Base-by-base conservation (phyloP, 92 coral and sea anemone genomes). In the Desmophyllum pertusum region DNA sequence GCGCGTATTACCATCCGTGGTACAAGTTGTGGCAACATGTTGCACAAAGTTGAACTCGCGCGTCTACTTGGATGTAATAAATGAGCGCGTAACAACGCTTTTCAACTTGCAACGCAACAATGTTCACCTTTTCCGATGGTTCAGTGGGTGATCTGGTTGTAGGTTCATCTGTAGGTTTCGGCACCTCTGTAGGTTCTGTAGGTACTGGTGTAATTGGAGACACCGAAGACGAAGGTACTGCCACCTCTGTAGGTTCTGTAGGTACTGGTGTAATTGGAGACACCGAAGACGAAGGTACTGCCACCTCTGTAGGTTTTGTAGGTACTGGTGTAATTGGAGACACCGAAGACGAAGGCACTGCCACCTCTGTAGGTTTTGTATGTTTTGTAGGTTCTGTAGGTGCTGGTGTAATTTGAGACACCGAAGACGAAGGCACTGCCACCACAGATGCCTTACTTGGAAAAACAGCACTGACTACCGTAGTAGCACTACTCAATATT, bases 121-220 rank as follows among this genome's bases (percentile, higher is more conserved):
- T n/a, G n/a, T n/a, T 57, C 31, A 82, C 86, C 78, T 82, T 82
- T 25, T 42, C 48, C 41, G 86, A 71, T 57, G 86, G 86, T 82
- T 82, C 79, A 6, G 37, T 15, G 23, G 71, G 48, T 33, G 89
- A 74, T 36, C 23, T 81, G 11, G 86, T 80, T 17, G 86, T 64
- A 35, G 79, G 71, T 67, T 35, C 29, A 14, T 33, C 19, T 8
- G 80, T 17, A 37, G 70, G 37, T 2, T 37, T 39, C 55, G 57
- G 11, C n/a, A 7, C 19, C 10, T 78, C 57, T 41, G 80, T 76
- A 31, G 68, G 10, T 14, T 21, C 39, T 21, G 52, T 27, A 42
- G 51, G 42, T 50, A 1, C 29, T 73, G 31, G 73, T 78, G 30
- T 64, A 6, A 19, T 77, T 0, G 52, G 29, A 8, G 48, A 11